Evolutionary conservation across 2,113 vertebrate genomes (phyloP), one percentile per base, ranked within the genome.

Genomic region (Pungitius pungitius): DNA sequence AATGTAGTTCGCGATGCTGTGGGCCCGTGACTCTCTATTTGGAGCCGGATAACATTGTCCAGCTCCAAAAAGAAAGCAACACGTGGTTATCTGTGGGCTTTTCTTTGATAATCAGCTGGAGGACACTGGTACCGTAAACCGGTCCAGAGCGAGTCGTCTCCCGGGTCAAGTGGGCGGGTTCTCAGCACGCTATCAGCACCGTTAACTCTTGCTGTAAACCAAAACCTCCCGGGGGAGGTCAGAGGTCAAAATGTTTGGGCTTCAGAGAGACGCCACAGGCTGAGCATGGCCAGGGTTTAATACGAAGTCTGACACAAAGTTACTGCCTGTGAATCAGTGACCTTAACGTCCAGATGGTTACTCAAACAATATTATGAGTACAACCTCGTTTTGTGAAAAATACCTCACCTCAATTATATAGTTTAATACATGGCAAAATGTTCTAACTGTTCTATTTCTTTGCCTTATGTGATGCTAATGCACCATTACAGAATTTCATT

Each of bases 191-290:
- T 89, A 88, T 92, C 85, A 86, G 84, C 76, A 62, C 82, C 76
- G 85, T 87, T 90, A 92, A 87, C 73, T 73, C 75, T 37, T 65
- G 85, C 78, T 75, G 82, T 92, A 90, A 92, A 93, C 74, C 73
- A 84, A 84, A 88, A 84, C 84, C 88, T 83, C 87, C 65, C 66
- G 17, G 57, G 18, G 57, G 47, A 63, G 90, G 88, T 93, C 91
- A 93, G 69, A 89, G 93, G 93, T 92, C 78, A 78, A 88, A 86
- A 82, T 90, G 82, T 90, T 87, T 85, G 83, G 85, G 90, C 89
- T 90, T 88, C 88, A 92, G 85, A 90, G 88, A 90, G 91, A 90
- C 84, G 86, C 88, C 91, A 90, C 40, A 39, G 73, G 54, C 62
- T 70, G 86, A 90, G 83, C 58, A 68, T 60, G 55, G 68, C 66